Evolutionary conservation across 2,113 vertebrate genomes (phyloP).

Genomic region (Nycticorax nycticorax): DNA sequence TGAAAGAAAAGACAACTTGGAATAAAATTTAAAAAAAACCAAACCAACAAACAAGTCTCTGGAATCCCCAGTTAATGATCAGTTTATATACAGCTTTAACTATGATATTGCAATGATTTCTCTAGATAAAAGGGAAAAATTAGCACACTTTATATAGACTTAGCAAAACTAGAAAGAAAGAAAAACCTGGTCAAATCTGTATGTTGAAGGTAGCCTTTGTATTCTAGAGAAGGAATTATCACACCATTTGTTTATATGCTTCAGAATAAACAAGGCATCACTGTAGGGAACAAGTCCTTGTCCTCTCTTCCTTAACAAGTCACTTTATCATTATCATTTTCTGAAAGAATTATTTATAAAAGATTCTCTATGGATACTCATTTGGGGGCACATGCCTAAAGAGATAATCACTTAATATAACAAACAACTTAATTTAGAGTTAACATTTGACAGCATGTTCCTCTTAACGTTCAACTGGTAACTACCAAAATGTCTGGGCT

Average conservation of each 20-base stretch:
- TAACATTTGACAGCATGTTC: neutral
- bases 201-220: neutral
- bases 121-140: neutral
- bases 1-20: neutral
- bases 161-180: neutral
- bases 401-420: constrained; percentile 19
- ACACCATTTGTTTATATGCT: neutral
- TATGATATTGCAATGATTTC: neutral
- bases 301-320: neutral
- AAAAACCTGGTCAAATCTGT: neutral
- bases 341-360: constrained; percentile 50
- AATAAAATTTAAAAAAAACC: neutral
- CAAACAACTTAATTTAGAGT: constrained; percentile 5
- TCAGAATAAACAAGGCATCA: neutral
- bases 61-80: neutral
- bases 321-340: neutral
- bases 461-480: neutral
- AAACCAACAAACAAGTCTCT: neutral
- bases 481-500: neutral
- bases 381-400: neutral
- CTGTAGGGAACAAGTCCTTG: neutral
- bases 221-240: neutral
- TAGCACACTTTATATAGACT: neutral
- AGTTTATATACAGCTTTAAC: neutral
- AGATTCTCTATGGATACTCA: neutral